Base-by-base conservation (phyloP, 2,797 vertebrate species). In the Simalia tracyae region DNA sequence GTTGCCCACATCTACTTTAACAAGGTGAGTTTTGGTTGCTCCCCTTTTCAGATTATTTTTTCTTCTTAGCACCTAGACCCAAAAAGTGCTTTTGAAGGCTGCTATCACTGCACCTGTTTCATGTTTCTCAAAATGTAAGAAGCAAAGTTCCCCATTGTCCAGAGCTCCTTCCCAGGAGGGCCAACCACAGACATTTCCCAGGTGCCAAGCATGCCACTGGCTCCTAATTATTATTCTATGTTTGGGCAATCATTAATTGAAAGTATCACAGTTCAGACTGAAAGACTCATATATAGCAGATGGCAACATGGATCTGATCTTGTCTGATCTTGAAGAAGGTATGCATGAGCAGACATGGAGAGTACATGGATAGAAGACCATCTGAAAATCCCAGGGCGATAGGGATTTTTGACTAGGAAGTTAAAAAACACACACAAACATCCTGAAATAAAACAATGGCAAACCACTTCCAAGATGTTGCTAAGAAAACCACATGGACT, bases 161-260 rank as follows among this genome's bases (percentile, higher is more conserved):
- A 42, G 8, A 4, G 10, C 72, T 81, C 11, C 72, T 46, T 46
- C 72, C 19, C 36, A 46, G 36, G 36, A 81, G 9, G 9, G 8
- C 36, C 19, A 81, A 46, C 36, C 46, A 26, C 76, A 87, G 31
- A 31, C 85, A 85, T 54, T 61, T 92, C 50, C 57, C 59, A 81
- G 24, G 84, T 3, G 0, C 2, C 57, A n/a, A 1, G 46, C 90
- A 84, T 26, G 92, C 91, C 90, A 92, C 92, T 90, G 93, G 50
- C 90, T 93, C 92, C 93, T 92, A 88, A 95, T 95, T 93, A 93
- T 93, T 96, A 95, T 93, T 89, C 93, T 89, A 46, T 93, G 92
- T 93, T 96, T 96, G 96, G 28, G 24, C 60, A 57, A 14, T 92
- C 87, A 96, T 95, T 95, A 92, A 90, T 95, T 93, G 91, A 95